These are phyloP conservation scores for Schizotus pectinicornis DNA, from an alignment of 2,888 invertebrate genomes.

Conservation along the genomic window DNA sequence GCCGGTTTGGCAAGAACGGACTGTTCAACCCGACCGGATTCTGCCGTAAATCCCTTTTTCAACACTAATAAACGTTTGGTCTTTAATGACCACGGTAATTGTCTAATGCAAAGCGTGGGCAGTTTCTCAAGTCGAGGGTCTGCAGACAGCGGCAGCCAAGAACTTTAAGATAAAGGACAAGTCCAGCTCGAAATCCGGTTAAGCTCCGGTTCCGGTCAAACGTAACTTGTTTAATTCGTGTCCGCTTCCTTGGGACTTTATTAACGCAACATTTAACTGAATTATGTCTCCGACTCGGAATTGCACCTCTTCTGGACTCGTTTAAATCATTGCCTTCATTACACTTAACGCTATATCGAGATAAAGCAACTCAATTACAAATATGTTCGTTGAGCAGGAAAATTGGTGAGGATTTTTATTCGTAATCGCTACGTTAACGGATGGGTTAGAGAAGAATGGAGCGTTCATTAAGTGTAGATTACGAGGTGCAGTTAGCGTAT, in stretches of 20 bases:
- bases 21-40: too few relatives aligned
- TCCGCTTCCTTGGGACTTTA: constrained; percentile 28
- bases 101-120: constrained; percentile 34
- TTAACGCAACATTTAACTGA: constrained; percentile 22
- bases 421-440: too few relatives aligned
- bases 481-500: constrained; percentile 32
- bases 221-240: constrained; percentile 34
- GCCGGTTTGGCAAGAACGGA: too few relatives aligned
- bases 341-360: too few relatives aligned
- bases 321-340: too few relatives aligned
- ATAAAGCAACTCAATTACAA: too few relatives aligned
- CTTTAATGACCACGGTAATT: constrained; percentile 38
- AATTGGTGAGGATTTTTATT: too few relatives aligned
- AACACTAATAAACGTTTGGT: constrained; percentile 11
- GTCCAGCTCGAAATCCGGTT: constrained; percentile 46
- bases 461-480: not conserved
- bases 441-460: too few relatives aligned
- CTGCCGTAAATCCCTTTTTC: too few relatives aligned
- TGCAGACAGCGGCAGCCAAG: constrained; percentile 38
- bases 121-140: constrained; percentile 43
- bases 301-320: too few relatives aligned
- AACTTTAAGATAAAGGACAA: constrained; percentile 49
- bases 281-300: constrained; percentile 3
- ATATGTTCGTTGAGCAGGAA: too few relatives aligned
- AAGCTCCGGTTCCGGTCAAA: constrained; percentile 51